Percentiles rank a stretch among this genome's conserved stretches.
Evolutionary conservation across 64 coral and sea anemone species (phyloP).

Genomic region (Pocillopora verrucosa): DNA sequence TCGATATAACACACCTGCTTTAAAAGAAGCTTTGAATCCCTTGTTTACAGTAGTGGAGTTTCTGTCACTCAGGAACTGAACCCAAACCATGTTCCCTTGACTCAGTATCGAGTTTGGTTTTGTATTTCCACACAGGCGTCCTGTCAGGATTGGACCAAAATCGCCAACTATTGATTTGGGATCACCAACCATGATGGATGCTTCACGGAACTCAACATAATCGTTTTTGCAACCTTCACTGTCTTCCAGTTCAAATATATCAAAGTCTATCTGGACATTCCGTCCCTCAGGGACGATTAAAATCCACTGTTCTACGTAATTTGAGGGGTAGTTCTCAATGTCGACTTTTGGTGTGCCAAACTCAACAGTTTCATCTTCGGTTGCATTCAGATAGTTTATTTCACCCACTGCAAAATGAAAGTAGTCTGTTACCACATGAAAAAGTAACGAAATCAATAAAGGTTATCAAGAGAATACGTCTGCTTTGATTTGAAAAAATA

Average conservation of each 20-base stretch:
- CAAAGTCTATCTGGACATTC: background rate
- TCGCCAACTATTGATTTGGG: no score
- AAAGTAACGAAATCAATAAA: no score
- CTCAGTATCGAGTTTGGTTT: background rate
- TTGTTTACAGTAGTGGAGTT: constrained; percentile 2
- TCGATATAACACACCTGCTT: background rate
- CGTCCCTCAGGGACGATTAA: constrained; percentile 15
- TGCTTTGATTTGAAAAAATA: no score
- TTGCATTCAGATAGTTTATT: background rate
- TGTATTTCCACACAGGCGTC: background rate
- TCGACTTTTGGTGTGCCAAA: constrained; percentile 21
- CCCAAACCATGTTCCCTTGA: background rate
- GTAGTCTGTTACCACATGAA: no score
- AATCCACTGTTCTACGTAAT: background rate
- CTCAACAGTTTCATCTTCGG: background rate
- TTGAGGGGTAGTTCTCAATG: background rate
- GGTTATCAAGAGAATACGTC: no score
- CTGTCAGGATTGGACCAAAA: no score
- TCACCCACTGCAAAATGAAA: background rate
- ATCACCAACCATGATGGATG: background rate
- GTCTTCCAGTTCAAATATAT: background rate
- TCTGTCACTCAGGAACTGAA: no score
- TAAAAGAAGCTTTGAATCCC: constrained; percentile 32
- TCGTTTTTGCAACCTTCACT: constrained; percentile 7
- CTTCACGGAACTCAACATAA: constrained; percentile 2